Evolutionary conservation across 2,113 vertebrate genomes (phyloP), one percentile per base, ranked within the genome.

Genomic region (Leuciscus idus): DNA sequence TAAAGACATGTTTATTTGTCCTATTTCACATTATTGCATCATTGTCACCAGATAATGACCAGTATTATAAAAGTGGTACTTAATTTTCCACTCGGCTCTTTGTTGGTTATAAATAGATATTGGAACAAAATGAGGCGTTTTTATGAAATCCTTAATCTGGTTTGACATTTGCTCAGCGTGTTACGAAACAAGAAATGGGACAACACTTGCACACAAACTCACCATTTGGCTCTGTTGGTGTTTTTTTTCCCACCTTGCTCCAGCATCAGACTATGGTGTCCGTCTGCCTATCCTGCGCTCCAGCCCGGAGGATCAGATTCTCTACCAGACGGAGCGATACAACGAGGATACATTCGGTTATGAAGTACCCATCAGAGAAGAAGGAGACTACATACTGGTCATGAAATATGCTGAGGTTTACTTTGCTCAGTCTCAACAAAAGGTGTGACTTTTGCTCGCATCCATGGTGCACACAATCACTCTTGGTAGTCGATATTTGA

Each of bases 381-480:
- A 99, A 88, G 98, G 98, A 43, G 97, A 99, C 88, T 99, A 99
- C 0, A 97, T 98, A 86, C 92, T 99, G 57, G 98, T 99, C 84
- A 78, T 99, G 94, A 99, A 99, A 93, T 99, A 97, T 90, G 97
- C 98, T 0, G 98, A 99, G 85, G 98, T 99, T 84, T 99, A 99
- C 93, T 99, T 99, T 91, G 97, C 98, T 64, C 98, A 99, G 90
- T 99, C 98, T 46, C 98, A 99, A 87, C 98, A 99, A 92, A 99
- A 99, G 97, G 98, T 99, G 93, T 30, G 82, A 0, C 39, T 15
- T 78, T 66, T 26, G 68, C 68, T 39, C 33, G 2, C 36, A 43
- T 33, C 19, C 33, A 8, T 17, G 19, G n/a, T 46, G 43, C n/a
- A 6, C 11, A 15, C 26, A 8, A 4, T 52, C 6, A 50, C 23